These are phyloP conservation scores for Drymodes brunneopygia DNA, from an alignment of 2,113 vertebrate species.

Conservation along the genomic window DNA sequence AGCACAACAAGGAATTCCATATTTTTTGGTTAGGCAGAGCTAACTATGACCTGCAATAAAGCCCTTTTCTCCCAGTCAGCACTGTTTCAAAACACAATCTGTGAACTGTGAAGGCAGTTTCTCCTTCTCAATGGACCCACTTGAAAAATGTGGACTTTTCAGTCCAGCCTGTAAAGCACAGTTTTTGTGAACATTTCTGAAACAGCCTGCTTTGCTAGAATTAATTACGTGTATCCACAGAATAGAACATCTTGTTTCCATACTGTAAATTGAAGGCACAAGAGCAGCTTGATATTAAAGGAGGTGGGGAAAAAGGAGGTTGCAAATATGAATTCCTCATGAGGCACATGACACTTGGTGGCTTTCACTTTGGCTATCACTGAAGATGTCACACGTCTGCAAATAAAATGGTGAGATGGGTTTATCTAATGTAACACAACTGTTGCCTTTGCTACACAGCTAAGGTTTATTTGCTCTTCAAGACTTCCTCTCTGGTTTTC, in stretches of 20 bases:
- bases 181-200: background rate
- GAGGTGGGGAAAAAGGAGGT: background rate
- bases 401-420: background rate
- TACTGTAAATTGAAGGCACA: background rate
- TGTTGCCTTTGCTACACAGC: background rate
- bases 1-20: background rate
- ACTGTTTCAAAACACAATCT: background rate
- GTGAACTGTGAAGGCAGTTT: background rate
- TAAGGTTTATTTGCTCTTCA: background rate
- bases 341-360: accelerated
- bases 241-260: background rate
- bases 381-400: background rate
- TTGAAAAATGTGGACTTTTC: background rate
- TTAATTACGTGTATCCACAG: background rate
- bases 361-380: background rate
- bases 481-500: background rate
- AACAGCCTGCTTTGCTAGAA: background rate
- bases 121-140: background rate
- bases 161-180: background rate
- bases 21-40: background rate
- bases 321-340: background rate
- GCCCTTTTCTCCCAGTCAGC: background rate
- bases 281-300: background rate
- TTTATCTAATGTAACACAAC: background rate
- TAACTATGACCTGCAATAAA: background rate